Base-by-base conservation (phyloP, 1,140 invertebrate species). In the Anastrepha ludens region DNA sequence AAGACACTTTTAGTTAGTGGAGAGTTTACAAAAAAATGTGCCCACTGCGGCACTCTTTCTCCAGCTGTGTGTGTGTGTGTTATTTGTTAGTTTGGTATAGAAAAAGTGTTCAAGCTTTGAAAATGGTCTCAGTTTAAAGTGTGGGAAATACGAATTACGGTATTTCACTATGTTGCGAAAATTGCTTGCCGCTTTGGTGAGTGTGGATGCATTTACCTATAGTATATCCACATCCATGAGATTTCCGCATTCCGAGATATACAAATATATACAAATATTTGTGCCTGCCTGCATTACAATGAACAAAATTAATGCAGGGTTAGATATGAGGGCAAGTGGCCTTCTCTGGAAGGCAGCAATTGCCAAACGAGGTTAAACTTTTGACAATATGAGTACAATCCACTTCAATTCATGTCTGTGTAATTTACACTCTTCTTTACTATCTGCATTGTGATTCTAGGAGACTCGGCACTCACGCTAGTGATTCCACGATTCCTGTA, bases 1-100 rank as follows among this genome's bases (percentile, higher is more conserved):
- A 74, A 74, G 41, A 74, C 67, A 47, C 47, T 55, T 50, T 81
- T 55, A 81, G 74, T 81, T 81, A 81, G 74, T 81, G n/a, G 15
- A 81, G 55, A 81, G 44, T 81, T 81, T 20, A 81, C 17, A 81
- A 62, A 41, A 81, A 78, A 78, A 78, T 7, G 70, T 17, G 44
- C 9, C 20, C 5, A 81, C 74, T 41, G 17, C 50, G 47, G 41
- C 7, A 44, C 0, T 29, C 11, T 50, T 20, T 6, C 39, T 20
- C 2, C 4, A 41, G 2, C 0, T 81, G 74, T 3, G 47, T 81
- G 17, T 81, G 50, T 74, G 67, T 13, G 44, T 13, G 47, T 47
- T 58, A 81, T 58, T 81, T n/a, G 44, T 81, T n/a, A 20, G 74
- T n/a, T 81, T 29, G 44, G 20, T 81, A n/a, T 41, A 81, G 44